Evolutionary conservation across 2,888 invertebrate genomes (phyloP).

Genomic region (Athalia cordata): DNA sequence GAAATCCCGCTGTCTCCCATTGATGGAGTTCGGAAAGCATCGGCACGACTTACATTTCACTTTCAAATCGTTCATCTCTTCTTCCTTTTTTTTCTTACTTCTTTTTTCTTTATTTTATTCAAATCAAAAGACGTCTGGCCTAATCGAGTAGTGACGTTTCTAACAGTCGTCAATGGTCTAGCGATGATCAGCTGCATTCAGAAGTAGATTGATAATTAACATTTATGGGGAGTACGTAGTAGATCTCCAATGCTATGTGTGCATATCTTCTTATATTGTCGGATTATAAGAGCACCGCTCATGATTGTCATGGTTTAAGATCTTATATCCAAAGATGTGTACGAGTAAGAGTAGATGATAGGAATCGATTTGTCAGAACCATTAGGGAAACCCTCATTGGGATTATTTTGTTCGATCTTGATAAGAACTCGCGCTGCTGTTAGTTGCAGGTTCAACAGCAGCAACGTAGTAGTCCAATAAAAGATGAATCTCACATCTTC

Average conservation of each 20-base stretch:
- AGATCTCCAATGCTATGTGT: background rate
- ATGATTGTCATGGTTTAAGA: background rate
- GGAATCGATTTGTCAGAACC: constrained; percentile 51
- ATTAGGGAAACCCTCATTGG: constrained; percentile 45
- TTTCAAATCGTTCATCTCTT: constrained; percentile 2
- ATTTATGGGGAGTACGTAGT: background rate
- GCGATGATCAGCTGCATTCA: background rate
- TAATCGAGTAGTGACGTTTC: background rate
- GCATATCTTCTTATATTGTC: constrained; percentile 1
- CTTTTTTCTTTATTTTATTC: background rate
- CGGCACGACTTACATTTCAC: background rate
- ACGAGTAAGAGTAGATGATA: constrained; percentile 23
- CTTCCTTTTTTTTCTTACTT: background rate
- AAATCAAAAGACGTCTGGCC: background rate
- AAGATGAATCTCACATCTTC: constrained; percentile 28
- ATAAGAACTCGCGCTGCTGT: background rate
- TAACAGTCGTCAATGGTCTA: constrained; percentile 4
- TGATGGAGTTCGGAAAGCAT: background rate
- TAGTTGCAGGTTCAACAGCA: background rate
- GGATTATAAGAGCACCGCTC: background rate
- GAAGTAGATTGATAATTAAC: constrained; percentile 31
- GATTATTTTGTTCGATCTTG: constrained; percentile 38
- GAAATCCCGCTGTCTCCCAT: background rate
- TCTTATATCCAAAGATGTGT: too few species aligned
- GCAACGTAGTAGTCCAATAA: constrained; percentile 25